phyloP scores from a whole-genome alignment of 2,888 invertebrate species.

The Zhengitettix transpicula region DNA sequence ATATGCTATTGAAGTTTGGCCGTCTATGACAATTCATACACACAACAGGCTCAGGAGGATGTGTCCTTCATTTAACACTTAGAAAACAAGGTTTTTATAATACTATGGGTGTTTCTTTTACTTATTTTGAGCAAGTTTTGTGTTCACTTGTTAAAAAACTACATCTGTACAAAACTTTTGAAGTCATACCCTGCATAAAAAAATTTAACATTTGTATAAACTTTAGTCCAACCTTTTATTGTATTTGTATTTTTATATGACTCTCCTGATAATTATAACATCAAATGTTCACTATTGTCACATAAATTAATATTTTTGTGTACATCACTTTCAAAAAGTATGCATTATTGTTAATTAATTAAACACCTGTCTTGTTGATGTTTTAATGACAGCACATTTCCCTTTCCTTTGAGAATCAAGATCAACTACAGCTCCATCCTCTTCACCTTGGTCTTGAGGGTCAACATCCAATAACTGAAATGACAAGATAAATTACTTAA shows the following conservation, averaged over 20 bases:
- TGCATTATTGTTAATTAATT: background rate
- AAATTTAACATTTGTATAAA: background rate
- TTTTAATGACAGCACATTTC: conserved; percentile 99
- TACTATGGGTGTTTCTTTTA: no score
- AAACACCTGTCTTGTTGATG: conserved; percentile 66
- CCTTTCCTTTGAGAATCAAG: conserved; percentile 96
- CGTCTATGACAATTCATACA: no score
- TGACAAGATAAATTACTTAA: background rate
- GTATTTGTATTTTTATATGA: background rate
- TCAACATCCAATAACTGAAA: conserved; percentile 79
- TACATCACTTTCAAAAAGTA: background rate
- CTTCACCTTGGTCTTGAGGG: conserved; percentile 87
- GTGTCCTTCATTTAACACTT: no score
- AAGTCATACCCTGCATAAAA: background rate
- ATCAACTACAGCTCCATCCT: conserved; percentile 97
- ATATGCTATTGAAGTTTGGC: no score
- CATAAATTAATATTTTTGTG: background rate
- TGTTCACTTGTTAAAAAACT: no score
- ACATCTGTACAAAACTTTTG: no score
- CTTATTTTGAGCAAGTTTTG: no score
- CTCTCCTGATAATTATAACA: background rate
- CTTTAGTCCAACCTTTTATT: background rate
- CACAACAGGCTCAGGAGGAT: no score
- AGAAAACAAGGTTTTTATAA: no score
- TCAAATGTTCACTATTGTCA: background rate